phyloP scores from a whole-genome alignment of 1,140 invertebrate species.

The Ostrea edulis region DNA sequence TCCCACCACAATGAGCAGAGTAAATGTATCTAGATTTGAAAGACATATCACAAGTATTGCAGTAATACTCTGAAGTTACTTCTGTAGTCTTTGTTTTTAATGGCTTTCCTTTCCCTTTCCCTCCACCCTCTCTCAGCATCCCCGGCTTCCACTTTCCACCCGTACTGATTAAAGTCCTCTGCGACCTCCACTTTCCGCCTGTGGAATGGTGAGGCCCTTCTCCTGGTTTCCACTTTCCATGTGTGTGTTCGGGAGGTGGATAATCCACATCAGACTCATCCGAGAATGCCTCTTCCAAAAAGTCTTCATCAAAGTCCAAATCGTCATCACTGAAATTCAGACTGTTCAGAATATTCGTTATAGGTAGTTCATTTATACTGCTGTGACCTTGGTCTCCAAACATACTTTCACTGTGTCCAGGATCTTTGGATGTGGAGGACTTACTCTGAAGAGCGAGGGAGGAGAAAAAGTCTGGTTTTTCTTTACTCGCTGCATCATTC shows the following conservation, averaged over 20 bases:
- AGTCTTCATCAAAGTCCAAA: conserved; percentile 67
- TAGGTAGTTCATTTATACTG: conserved; percentile 61
- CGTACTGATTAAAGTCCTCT: conserved; percentile 30
- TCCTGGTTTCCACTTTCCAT: conserved; percentile 88
- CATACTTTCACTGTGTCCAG: conserved; percentile 20
- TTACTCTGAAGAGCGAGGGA: conserved; percentile 91
- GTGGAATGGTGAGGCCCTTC: conserved; percentile 59
- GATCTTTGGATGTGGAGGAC: conserved; percentile 60
- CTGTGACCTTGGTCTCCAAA: conserved; percentile 45
- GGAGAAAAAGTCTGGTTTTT: conserved; percentile 88
- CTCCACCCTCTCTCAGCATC: conserved; percentile 19
- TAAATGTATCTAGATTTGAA: conserved; percentile 61
- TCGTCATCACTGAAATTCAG: conserved; percentile 74
- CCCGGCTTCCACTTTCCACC: conserved; percentile 63
- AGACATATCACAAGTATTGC: conserved; percentile 63
- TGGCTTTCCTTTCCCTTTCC: conserved; percentile 43
- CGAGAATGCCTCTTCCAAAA: conserved; percentile 60
- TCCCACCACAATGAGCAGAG: conserved; percentile 61
- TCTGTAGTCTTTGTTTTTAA: not conserved
- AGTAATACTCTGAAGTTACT: conserved; percentile 52
- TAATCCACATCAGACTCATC: conserved; percentile 69
- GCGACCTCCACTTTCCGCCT: conserved; percentile 37
- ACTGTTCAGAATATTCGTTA: conserved; percentile 73
- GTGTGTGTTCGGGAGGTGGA: conserved; percentile 84
- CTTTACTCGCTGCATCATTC: conserved; percentile 35